Base-by-base conservation (phyloP, 2,888 invertebrate genomes). In the Drosophila planitibia region DNA sequence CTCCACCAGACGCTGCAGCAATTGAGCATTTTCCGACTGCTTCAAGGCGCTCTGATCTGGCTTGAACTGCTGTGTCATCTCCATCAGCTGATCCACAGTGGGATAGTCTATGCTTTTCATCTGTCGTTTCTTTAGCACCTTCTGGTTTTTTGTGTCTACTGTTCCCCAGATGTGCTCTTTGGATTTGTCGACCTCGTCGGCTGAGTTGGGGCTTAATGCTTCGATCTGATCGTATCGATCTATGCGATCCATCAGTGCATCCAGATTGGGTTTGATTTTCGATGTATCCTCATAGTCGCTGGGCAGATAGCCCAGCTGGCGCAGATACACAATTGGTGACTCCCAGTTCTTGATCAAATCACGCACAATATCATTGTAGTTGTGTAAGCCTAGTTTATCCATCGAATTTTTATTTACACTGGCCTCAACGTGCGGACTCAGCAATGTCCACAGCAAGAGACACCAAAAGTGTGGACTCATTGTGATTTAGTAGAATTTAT, bases 321-420 rank as follows among this genome's bases (percentile, higher is more conserved):
- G 67, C 16, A 86, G 35, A 52, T 79, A 88, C 0, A 75, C 67
- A 25, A 86, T 85, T 0, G 90, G 86, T 0, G 79, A 74, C 44
- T 86, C 85, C 90, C 90, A 86, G 35, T 71, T 82, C 62, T 67
- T 76, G 19, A 90, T 89, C 35, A 90, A 47, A 41, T 81, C 70
- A 0, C 68, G 64, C 22, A 86, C 76, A 47, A 90, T 64, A 19
- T 55, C 67, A 63, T 82, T 77, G 39, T 78, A 86, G 1, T 75
- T 63, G 2, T 57, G 52, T 4, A 76, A 52, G 9, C 64, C 74
- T n/a, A 82, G 53, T 10, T 70, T 78, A 39, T 67, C 68, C 32
- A 76, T 59, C 0, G 67, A 44, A 1, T 51, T 44, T 52, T 41
- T 79, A 12, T 47, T 47, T 4, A 35, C 28, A 39, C 25, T 33